A percentile compares a stretch with the other conserved stretches of the same genome.
These are phyloP conservation scores for Eudasyphora cyanicolor DNA, from an alignment of 2,888 invertebrate genomes.

Conservation along the genomic window DNA sequence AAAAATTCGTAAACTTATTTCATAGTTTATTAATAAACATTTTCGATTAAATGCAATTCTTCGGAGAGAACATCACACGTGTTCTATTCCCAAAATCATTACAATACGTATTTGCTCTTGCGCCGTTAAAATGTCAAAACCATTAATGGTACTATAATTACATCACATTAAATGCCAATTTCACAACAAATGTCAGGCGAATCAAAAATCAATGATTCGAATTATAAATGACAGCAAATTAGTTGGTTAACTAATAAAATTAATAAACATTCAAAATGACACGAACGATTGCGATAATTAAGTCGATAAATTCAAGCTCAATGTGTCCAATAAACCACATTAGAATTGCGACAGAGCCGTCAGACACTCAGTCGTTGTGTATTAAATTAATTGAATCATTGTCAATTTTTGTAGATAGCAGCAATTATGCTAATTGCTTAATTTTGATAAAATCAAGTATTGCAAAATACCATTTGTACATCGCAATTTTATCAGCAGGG, in stretches of 20 bases:
- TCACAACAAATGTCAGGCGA: background rate
- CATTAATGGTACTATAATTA: background rate
- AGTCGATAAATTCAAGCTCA: background rate
- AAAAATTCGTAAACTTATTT: no score
- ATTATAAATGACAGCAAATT: background rate
- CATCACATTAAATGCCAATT: background rate
- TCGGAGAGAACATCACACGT: no score
- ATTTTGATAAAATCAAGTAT: no score
- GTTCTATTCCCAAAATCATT: no score
- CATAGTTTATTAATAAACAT: no score
- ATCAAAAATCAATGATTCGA: background rate
- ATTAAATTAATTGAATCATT: constrained; percentile 1
- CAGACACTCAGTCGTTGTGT: background rate
- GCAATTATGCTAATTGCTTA: background rate
- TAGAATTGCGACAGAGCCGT: background rate
- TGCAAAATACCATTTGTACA: no score
- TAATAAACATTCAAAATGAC: background rate
- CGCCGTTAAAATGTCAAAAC: background rate
- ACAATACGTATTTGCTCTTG: no score
- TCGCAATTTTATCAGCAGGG: no score
- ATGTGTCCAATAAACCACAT: background rate
- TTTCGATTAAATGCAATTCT: no score
- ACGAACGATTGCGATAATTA: background rate
- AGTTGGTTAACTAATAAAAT: constrained; percentile 8
- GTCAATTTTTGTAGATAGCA: background rate